Conservation (phyloP, 1,140 invertebrate species). For the Formica exsecta region DNA sequence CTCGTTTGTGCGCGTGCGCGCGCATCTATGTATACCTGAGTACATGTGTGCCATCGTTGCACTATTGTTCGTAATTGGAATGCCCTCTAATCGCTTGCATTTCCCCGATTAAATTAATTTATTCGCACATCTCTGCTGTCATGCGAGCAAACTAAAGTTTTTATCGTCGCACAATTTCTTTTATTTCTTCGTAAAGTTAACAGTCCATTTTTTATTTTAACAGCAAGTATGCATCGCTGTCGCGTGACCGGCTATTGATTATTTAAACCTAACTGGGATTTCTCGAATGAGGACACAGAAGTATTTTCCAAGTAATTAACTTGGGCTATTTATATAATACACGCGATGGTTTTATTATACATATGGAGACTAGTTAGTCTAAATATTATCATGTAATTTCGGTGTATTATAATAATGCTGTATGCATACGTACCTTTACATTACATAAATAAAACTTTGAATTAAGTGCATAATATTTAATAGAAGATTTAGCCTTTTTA, state of each 20-base stretch:
- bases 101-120: constrained; percentile 74
- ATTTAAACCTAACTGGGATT: background rate
- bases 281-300: background rate
- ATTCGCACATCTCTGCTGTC: constrained; percentile 44
- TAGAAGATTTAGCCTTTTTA: too few species aligned
- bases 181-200: background rate
- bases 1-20: background rate
- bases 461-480: background rate
- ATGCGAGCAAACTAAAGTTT: constrained; percentile 10
- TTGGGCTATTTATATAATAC: background rate
- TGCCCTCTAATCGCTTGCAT: constrained; percentile 73
- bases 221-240: background rate
- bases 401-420: background rate
- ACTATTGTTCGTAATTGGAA: constrained; percentile 57
- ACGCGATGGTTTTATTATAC: background rate
- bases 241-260: constrained; percentile 25
- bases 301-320: constrained; percentile 22
- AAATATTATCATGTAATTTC: background rate
- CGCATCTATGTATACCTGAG: background rate
- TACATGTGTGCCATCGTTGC: background rate
- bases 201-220: constrained; percentile 3
- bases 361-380: background rate
- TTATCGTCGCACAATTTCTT: background rate
- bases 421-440: background rate
- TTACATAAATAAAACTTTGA: background rate